Evolutionary conservation across 2,797 vertebrate species (phyloP), one percentile per base, ranked within the genome.

Genomic region (Argyrosomus regius): DNA sequence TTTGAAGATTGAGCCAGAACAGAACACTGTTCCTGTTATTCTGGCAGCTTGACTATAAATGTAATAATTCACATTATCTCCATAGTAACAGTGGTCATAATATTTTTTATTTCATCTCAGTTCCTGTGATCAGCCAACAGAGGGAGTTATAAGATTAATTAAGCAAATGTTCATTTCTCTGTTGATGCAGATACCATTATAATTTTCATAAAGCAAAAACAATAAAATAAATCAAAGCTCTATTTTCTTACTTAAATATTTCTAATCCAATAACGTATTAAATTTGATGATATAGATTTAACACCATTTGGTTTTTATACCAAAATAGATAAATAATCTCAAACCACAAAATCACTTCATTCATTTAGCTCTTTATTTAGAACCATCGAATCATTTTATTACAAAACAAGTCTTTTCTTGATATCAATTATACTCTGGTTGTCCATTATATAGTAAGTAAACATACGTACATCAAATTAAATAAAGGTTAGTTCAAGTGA

Each of bases 401-500:
- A 83, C 78, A 91, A 92, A 91, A 90, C 62, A 87, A 87, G 45
- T 62, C 2, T 81, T 71, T 79, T 50, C 17, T 52, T 50, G 13
- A 82, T 76, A 75, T 73, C 43, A 89, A 52, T 88, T 77, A 88
- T 72, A 73, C 48, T 88, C 69, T 72, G 72, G 57, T 76, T 59
- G 26, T 85, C 65, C 60, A 46, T 85, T 82, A 86, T 70, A 72
- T 59, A 39, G 35, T 39, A 77, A 68, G 83, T 86, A 91, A 81
- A 90, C 54, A 74, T 86, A 84, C 58, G 83, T 67, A 83, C 35
- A 39, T 39, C 35, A 64, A 78, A 86, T 93, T 92, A 94, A 90
- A 92, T 92, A 93, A 82, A 28, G 74, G 84, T 93, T 91, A 92
- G 85, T 89, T 89, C 45, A 91, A 75, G 81, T 89, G 80, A 74